A percentile compares a stretch with the other conserved stretches of the same genome.
Conservation (phyloP, 2,797 vertebrate species). For the Pipistrellus pygmaeus region DNA sequence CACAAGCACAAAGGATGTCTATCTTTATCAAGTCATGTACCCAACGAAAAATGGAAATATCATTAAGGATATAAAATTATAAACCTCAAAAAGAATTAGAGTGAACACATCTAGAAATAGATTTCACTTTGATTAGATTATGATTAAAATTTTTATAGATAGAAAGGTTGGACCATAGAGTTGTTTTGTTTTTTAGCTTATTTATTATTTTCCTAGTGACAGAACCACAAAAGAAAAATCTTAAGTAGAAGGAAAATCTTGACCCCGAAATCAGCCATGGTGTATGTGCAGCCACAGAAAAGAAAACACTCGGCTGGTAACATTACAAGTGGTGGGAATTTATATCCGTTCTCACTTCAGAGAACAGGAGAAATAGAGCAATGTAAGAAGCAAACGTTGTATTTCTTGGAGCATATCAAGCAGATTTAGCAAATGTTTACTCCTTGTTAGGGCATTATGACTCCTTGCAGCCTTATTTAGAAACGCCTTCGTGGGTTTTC, state of each 20-base stretch:
- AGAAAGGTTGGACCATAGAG: neutral
- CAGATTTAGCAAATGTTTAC: conserved; percentile 37
- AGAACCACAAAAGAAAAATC: neutral
- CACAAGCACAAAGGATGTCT: neutral
- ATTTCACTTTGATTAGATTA: neutral
- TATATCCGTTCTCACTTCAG: conserved; percentile 34
- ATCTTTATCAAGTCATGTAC: conserved; percentile 47
- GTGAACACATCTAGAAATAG: neutral
- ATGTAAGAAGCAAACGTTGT: neutral
- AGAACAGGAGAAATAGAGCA: neutral
- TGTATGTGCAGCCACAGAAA: neutral
- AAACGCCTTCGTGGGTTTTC: neutral
- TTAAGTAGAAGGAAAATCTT: neutral
- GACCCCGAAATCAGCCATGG: conserved; percentile 19
- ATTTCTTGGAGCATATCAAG: neutral
- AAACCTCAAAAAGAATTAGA: neutral
- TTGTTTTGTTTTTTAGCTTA: neutral
- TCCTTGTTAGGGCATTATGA: neutral
- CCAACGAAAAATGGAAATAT: neutral
- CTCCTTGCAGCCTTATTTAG: conserved; percentile 45
- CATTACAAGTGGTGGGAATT: neutral
- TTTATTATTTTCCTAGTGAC: neutral
- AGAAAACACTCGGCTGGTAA: neutral
- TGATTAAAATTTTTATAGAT: neutral
- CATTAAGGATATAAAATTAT: neutral